Evolutionary conservation across 1,140 invertebrate species (phyloP), one percentile per base, ranked within the genome.

Genomic region (Cotesia glomerata): DNA sequence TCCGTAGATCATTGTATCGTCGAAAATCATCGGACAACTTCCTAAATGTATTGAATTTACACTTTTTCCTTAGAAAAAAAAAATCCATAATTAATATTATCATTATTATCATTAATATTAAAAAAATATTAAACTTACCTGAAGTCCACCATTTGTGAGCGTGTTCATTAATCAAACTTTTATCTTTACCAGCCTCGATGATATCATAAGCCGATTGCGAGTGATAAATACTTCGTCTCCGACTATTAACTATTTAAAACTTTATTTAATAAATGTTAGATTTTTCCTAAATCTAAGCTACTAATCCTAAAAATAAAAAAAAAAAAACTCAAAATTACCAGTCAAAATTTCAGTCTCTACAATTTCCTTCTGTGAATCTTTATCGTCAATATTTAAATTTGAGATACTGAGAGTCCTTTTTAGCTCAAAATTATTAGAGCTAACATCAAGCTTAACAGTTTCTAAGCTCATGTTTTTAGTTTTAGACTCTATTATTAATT

Each of bases 1-100:
- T 11, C 13, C 39, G 62, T 65, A 35, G n/a, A 69, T 45, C 13
- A 51, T 13, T 32, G 70, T 26, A 0, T 76, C 76, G 35, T 78
- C 75, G 49, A 76, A 73, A 13, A 78, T 71, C 63, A 69, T 74
- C 5, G 32, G 39, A 45, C 69, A 73, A 45, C 77, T 78, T 9
- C 75, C 77, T 1, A 75, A 49, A 62, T 76, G 52, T 0, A 74
- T 61, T 4, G 73, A 73, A 39, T 75, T 66, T 13, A 72, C 36
- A 56, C 72, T 74, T 61, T 52, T 74, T 4, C 49, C 75, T 74
- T 14, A 32, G 16, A 45, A 32, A 63, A 69, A 66, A 66, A 11
- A 39, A 35, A 56, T 64, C 54, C 0, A 13, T 0, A 62, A 45
- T 45, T 9, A 5, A 32, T 59, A 59, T 67, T 62, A 64, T 51